Evolutionary conservation across 2,888 invertebrate genomes (phyloP), one percentile per base, ranked within the genome.

Genomic region (Acronicta psi): DNA sequence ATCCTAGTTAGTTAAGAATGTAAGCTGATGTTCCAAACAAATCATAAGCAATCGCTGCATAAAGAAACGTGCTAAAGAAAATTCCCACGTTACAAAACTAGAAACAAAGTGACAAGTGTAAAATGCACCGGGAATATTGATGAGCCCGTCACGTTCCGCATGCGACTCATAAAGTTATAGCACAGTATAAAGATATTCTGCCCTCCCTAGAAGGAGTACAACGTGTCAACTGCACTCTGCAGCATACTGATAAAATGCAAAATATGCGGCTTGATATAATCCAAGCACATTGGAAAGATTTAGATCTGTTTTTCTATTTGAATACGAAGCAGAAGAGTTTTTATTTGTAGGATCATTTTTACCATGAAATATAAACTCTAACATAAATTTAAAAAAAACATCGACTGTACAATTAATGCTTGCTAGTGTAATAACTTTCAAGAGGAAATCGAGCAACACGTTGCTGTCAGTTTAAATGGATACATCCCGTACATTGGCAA

Each of bases 181-280:
- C 2, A 44, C 7, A 8, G 17, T 9, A 34, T 63, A 45, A 70
- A 56, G 14, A 58, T 69, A 34, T 53, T 59, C 45, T 50, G 17
- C 50, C 52, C 44, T 68, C 59, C 73, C 41, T 57, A 63, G 42
- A 69, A 62, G 69, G 70, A 46, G 31, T 18, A 49, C 38, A 66
- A 69, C 58, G 56, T 67, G 68, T 43, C 47, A 16, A 17, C 25
- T 5, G 31, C 7, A 40, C 44, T 56, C 46, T 29, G 8, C n/a
- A n/a, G 69, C 53, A 70, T 73, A 70, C 70, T 59, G 56, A 73
- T 59, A 57, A 51, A 50, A 66, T 58, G 58, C 42, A 65, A 66
- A 50, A 53, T 62, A 23, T 47, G 43, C 51, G n/a, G 34, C 54
- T 66, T 53, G 51, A 66, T 66, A 50, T 52, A 17, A 56, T 52